Conservation (phyloP, 2,113 vertebrate genomes). For the Ginglymostoma cirratum region DNA sequence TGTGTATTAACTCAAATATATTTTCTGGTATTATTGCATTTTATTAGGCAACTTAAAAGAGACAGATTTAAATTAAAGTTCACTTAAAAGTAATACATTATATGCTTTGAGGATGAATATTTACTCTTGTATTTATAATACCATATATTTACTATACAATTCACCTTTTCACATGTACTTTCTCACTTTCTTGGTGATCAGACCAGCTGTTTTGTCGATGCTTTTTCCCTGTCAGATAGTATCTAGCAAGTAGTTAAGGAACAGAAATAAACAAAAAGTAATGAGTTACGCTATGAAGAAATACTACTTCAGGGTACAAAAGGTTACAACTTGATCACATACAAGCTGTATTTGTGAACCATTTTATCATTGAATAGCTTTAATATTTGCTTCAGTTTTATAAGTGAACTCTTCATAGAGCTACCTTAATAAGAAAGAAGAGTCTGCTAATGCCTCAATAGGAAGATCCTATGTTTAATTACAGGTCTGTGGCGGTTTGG, state of each 20-base stretch:
- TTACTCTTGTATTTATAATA: not conserved
- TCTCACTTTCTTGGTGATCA: conserved; percentile 61
- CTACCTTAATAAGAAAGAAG: not conserved
- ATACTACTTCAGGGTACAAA: not conserved
- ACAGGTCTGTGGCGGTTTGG: not conserved
- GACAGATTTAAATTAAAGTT: not conserved
- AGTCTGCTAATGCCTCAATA: not conserved
- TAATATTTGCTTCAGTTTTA: not conserved
- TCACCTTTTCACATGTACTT: conserved; percentile 71
- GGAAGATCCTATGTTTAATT: not conserved
- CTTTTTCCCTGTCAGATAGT: conserved; percentile 64
- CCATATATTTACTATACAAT: conserved; percentile 40
- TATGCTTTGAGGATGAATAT: not conserved
- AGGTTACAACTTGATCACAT: not conserved
- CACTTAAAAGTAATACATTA: not conserved
- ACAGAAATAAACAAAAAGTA: conserved; percentile 19
- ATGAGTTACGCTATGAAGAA: not conserved
- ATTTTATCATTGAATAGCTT: not conserved
- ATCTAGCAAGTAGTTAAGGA: conserved; percentile 50
- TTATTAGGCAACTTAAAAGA: conserved; percentile 39
- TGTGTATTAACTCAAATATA: not conserved
- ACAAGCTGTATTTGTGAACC: not conserved
- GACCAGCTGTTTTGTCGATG: conserved; percentile 68
- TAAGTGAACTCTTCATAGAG: not conserved
- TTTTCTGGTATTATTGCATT: not conserved